Evolutionary conservation across 2,888 invertebrate species (phyloP).

Genomic region (Ephialtes manifestator): DNA sequence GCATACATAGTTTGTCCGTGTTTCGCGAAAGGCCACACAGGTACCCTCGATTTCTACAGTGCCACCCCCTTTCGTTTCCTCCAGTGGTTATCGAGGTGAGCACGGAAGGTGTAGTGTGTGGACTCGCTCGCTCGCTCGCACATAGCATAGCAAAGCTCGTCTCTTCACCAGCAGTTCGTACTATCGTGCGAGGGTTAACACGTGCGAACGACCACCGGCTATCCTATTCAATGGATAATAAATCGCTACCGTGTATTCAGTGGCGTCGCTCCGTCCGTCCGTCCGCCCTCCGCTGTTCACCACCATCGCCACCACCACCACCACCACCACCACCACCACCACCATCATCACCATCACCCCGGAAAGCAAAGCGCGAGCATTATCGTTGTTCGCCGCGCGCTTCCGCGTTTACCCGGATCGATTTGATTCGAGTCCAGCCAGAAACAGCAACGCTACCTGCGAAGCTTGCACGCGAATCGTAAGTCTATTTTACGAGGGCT

Average conservation of each 20-base stretch:
- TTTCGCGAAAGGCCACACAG: constrained; percentile 13
- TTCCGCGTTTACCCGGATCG: constrained; percentile 77
- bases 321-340: background rate
- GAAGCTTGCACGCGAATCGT: constrained; percentile 67
- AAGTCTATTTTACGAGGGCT: constrained; percentile 67
- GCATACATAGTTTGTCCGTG: constrained; percentile 4
- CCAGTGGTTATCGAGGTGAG: constrained; percentile 15
- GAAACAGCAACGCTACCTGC: constrained; percentile 57
- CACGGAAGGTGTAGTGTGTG: constrained; percentile 14
- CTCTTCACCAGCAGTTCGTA: constrained; percentile 1
- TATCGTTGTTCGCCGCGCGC: constrained; percentile 68
- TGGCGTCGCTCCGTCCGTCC: constrained; percentile 51
- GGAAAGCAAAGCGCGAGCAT: constrained; percentile 75
- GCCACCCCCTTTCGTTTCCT: background rate
- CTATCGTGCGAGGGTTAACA: constrained; percentile 65
- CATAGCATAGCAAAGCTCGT: background rate
- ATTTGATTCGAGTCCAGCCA: constrained; percentile 76
- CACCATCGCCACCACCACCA: background rate
- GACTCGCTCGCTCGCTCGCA: constrained; percentile 2
- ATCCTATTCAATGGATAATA: constrained; percentile 75
- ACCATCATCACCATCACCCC: constrained; percentile 53
- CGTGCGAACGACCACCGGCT: constrained; percentile 69
- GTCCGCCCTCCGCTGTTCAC: constrained; percentile 44
- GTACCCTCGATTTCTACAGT: background rate
- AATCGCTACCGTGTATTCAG: constrained; percentile 71